Evolutionary conservation across 2,888 invertebrate species (phyloP), one percentile per base, ranked within the genome.

Genomic region (Pecten maximus): DNA sequence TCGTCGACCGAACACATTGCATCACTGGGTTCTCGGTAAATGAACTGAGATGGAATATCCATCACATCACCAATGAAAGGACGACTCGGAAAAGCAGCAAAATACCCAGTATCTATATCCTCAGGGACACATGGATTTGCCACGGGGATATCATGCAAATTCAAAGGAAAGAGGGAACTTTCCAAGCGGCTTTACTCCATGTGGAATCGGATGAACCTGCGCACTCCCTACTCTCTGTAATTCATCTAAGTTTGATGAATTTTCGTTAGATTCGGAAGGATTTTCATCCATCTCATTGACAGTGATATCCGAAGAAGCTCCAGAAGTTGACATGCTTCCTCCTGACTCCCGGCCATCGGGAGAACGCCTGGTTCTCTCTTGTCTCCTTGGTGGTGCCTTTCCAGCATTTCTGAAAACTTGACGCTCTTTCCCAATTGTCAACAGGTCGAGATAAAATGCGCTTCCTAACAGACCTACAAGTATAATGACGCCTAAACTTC

Each of bases 401-500:
- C 74, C 28, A 28, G 6, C 35, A 74, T 15, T 35, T 8, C 23
- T 4, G 28, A 74, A 74, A 10, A 74, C 74, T 74, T 35, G 28
- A 35, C 74, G 74, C 35, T 74, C 74, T 74, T 74, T 74, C 12
- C 35, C 74, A 35, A 74, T 74, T 15, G 74, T 74, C 2, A 74
- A 23, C 35, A 74, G 28, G 74, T 74, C 74, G 74, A 74, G 74
- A 35, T 23, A 74, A 28, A 74, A 10, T 8, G 74, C 74, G 35
- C 74, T 35, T 35, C 28, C 74, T 15, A 74, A 12, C 28, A 74
- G 35, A 74, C 74, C 35, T 35, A 60, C 54, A 0, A 90, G 23
- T 54, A 90, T 90, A 2, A 90, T n/a, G 88, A 90, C 54, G 16
- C 89, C 89, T n/a, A 90, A 88, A 12, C 54, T 87, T 40, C 89